These are phyloP conservation scores for Ariolimax columbianus DNA, from an alignment of 2,888 invertebrate species.

Conservation along the genomic window DNA sequence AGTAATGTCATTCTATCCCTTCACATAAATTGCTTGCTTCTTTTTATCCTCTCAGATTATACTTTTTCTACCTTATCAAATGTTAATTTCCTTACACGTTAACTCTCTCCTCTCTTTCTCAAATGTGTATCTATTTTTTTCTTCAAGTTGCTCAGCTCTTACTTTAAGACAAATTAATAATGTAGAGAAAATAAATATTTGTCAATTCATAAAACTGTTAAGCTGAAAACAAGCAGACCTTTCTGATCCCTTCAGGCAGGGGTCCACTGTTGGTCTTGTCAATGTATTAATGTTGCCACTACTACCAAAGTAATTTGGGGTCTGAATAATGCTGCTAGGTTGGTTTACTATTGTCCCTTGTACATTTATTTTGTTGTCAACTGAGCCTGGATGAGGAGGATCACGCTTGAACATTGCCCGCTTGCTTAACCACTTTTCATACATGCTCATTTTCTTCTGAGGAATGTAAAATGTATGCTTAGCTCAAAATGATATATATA, in stretches of 20 bases:
- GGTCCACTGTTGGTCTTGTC: conserved; percentile 3
- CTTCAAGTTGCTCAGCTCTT: too few species aligned
- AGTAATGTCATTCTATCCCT: too few species aligned
- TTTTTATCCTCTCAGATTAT: too few species aligned
- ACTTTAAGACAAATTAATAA: too few species aligned
- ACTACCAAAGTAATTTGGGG: neutral
- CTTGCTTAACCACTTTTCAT: conserved; percentile 59
- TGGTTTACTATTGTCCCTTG: neutral
- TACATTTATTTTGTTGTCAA: conserved; percentile 2
- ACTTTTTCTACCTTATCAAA: too few species aligned
- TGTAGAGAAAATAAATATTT: neutral
- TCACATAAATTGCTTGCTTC: too few species aligned
- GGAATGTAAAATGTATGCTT: conserved; percentile 7
- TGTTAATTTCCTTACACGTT: too few species aligned
- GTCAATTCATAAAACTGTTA: neutral
- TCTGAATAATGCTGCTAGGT: neutral
- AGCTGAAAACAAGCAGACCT: neutral
- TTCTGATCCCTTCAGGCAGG: conserved; percentile 4
- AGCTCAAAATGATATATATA: too few species aligned
- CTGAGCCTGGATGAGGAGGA: neutral
- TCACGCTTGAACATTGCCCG: conserved; percentile 45
- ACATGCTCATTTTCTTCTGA: conserved; percentile 54
- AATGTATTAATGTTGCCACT: neutral
- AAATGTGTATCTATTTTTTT: too few species aligned
- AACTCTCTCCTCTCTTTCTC: too few species aligned